A percentile compares a stretch with the other conserved stretches of the same genome.
phyloP scores from a whole-genome alignment of 2,113 vertebrate species.

The Parus major region DNA sequence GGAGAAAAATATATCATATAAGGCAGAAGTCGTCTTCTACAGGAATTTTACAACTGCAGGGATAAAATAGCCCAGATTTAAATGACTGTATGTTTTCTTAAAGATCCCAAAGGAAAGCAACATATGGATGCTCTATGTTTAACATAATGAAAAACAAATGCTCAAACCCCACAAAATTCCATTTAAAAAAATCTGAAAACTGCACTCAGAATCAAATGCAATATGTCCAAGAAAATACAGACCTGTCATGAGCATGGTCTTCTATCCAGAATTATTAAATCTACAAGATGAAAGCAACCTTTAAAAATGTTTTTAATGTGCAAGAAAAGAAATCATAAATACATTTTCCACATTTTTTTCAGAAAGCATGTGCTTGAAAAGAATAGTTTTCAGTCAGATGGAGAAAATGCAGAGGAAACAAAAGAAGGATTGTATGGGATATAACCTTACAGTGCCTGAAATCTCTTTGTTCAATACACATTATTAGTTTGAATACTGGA shows the following conservation, averaged over 20 bases:
- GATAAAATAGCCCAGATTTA: slow-evolving; percentile 60
- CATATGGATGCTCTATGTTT: slow-evolving; percentile 60
- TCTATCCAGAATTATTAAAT: slow-evolving; percentile 27
- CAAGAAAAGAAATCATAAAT: neutral
- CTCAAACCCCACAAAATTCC: slow-evolving; percentile 53
- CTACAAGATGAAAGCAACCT: neutral
- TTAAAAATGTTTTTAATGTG: neutral
- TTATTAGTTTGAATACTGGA: neutral
- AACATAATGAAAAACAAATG: slow-evolving; percentile 62
- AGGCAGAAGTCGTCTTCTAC: slow-evolving; percentile 1
- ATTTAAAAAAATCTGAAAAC: slow-evolving; percentile 52
- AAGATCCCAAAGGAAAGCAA: slow-evolving; percentile 52
- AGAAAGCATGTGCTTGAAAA: neutral
- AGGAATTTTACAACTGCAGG: slow-evolving; percentile 31
- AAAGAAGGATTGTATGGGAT: neutral
- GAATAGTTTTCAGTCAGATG: neutral
- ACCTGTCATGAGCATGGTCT: neutral
- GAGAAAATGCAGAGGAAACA: neutral
- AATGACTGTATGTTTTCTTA: slow-evolving; percentile 58
- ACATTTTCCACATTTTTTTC: neutral
- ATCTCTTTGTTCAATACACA: neutral
- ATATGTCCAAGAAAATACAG: slow-evolving; percentile 45
- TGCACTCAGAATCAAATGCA: slow-evolving; percentile 28
- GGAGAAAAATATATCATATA: slow-evolving; percentile 1
- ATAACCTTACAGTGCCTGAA: neutral